A percentile compares a stretch with the other conserved stretches of the same genome.
phyloP scores from a whole-genome alignment of 2,797 vertebrate species.

The Enteromius fasciolatus region DNA sequence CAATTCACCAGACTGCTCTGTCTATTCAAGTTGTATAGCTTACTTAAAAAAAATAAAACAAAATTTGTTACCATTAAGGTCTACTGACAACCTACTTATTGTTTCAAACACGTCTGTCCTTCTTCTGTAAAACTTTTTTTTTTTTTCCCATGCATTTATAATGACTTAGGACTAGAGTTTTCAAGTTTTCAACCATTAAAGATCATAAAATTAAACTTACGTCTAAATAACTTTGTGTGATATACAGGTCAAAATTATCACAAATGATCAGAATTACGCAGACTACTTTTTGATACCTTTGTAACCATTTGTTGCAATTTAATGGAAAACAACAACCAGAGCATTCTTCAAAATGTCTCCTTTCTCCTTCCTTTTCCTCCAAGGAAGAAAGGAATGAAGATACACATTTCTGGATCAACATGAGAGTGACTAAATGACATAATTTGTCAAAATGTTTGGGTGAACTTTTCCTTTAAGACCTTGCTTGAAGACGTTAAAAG shows the following conservation, averaged over 20 bases:
- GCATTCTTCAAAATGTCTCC: constrained; percentile 2
- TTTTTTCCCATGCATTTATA: background rate
- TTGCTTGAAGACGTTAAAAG: background rate
- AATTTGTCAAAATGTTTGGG: background rate
- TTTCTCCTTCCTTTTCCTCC: no score
- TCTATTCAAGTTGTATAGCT: constrained; percentile 4
- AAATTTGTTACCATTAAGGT: no score
- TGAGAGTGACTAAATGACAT: background rate
- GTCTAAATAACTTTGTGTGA: background rate
- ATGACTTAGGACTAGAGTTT: background rate
- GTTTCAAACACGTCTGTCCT: background rate
- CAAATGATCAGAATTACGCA: background rate
- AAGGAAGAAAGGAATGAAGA: background rate
- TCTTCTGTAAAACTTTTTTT: background rate
- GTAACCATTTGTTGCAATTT: background rate
- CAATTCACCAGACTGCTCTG: background rate
- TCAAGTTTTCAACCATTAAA: background rate
- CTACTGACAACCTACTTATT: background rate
- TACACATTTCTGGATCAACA: background rate
- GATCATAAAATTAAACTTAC: background rate
- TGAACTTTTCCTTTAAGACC: background rate
- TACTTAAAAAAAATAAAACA: background rate
- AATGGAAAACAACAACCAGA: background rate
- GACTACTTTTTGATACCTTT: background rate
- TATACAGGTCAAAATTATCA: no score